Evolutionary conservation across 2,888 invertebrate species (phyloP).

Genomic region (Timema podura): DNA sequence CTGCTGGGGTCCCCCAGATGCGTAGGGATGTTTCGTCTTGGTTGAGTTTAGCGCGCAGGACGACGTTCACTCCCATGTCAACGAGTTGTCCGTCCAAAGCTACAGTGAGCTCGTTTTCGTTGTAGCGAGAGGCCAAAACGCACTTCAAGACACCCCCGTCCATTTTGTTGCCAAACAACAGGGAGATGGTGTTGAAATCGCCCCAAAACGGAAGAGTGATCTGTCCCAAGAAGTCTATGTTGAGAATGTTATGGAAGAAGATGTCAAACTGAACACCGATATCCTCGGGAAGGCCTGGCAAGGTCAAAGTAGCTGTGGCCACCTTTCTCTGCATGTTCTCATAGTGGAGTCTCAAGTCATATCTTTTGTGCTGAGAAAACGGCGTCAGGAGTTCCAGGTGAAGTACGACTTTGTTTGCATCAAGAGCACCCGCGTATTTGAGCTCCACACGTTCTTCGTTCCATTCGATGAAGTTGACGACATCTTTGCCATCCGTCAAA

Average conservation of each 20-base stretch:
- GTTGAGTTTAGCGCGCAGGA: not conserved
- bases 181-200: not conserved
- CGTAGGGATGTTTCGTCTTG: not conserved
- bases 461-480: slow-evolving; percentile 27
- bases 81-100: not conserved
- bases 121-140: not conserved
- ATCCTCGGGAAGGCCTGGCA: not conserved
- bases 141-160: not conserved
- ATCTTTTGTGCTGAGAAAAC: not conserved
- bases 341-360: not conserved
- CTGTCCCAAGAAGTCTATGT: not conserved
- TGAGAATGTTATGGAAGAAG: not conserved
- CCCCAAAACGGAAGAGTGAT: not conserved
- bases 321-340: slow-evolving; percentile 1
- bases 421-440: slow-evolving; percentile 30
- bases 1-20: not conserved
- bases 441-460: slow-evolving; percentile 35
- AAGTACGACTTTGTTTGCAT: slow-evolving; percentile 30
- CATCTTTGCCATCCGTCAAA: not conserved
- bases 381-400: slow-evolving; percentile 4
- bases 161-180: not conserved
- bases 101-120: not conserved
- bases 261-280: not conserved
- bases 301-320: not conserved
- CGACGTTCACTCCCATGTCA: not conserved